A percentile compares a stretch with the other conserved stretches of the same genome.
Conservation (phyloP, 2,113 vertebrate genomes). For the Uria aalge region DNA sequence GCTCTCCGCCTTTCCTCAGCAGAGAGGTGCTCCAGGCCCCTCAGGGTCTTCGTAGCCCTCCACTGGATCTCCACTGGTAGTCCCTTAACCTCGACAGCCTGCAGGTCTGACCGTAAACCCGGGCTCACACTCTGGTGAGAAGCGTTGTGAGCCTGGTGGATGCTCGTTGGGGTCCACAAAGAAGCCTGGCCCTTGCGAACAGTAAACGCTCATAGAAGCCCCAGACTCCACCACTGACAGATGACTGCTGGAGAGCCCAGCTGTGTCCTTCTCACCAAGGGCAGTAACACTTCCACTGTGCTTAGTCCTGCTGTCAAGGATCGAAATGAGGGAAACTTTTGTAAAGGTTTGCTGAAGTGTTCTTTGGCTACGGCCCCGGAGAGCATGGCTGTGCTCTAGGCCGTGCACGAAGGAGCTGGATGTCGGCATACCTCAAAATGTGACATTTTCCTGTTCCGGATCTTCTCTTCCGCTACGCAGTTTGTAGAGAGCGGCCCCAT, state of each 20-base stretch:
- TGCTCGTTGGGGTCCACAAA: not conserved
- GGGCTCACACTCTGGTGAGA: fast-evolving
- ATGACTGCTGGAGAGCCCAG: not conserved
- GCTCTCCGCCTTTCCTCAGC: too few species aligned
- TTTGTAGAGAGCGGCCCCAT: too few species aligned
- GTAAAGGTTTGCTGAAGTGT: too few species aligned
- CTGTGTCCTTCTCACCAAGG: not conserved
- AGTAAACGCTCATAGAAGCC: not conserved
- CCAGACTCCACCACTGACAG: not conserved
- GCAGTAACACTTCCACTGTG: not conserved
- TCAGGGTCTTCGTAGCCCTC: too few species aligned
- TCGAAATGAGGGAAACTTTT: too few species aligned
- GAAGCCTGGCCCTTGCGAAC: not conserved
- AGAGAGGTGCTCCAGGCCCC: too few species aligned
- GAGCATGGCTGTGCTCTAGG: not conserved
- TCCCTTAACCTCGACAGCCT: not conserved
- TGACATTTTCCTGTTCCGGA: not conserved
- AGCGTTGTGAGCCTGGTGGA: too few species aligned
- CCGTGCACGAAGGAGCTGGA: not conserved
- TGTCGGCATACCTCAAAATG: not conserved
- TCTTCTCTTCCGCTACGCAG: not conserved
- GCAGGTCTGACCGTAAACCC: too few species aligned
- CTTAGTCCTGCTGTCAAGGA: not conserved
- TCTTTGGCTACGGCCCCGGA: not conserved
- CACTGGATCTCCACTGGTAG: not conserved